phyloP scores from a whole-genome alignment of 2,113 vertebrate genomes.

The Bos indicus region DNA sequence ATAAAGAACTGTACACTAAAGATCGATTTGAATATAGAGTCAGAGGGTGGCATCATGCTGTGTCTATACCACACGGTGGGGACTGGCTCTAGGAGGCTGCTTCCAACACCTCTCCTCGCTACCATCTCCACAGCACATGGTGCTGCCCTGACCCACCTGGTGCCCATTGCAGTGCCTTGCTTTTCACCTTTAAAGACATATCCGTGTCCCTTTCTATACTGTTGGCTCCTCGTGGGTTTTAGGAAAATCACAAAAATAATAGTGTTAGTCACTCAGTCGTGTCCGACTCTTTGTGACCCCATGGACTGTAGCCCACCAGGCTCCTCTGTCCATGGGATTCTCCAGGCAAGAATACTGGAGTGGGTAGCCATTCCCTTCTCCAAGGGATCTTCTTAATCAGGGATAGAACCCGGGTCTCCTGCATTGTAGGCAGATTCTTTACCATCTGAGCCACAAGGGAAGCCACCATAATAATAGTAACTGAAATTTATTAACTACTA shows the following conservation, averaged over 20 bases:
- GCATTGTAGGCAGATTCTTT: not conserved
- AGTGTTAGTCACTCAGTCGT: not conserved
- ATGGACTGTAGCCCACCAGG: not conserved
- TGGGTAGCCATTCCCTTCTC: not conserved
- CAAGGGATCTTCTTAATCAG: not conserved
- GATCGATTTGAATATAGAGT: not conserved
- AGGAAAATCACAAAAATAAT: not conserved
- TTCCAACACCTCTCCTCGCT: not conserved
- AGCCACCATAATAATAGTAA: not conserved
- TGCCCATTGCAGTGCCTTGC: too few species aligned
- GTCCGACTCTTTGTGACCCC: not conserved
- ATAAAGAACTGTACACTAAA: not conserved
- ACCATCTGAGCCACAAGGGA: not conserved
- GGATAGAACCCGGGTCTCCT: fast-evolving
- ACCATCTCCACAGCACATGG: not conserved
- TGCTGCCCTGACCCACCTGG: not conserved
- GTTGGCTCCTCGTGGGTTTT: not conserved
- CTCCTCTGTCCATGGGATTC: not conserved
- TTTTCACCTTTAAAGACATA: not conserved
- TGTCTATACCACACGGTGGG: fast-evolving
- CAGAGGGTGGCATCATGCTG: not conserved
- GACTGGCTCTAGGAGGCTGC: not conserved
- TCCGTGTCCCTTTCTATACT: not conserved
- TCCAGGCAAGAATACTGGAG: not conserved
- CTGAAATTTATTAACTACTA: not conserved